Conservation (phyloP, 2,888 invertebrate genomes). For the Tetranychus truncatus region DNA sequence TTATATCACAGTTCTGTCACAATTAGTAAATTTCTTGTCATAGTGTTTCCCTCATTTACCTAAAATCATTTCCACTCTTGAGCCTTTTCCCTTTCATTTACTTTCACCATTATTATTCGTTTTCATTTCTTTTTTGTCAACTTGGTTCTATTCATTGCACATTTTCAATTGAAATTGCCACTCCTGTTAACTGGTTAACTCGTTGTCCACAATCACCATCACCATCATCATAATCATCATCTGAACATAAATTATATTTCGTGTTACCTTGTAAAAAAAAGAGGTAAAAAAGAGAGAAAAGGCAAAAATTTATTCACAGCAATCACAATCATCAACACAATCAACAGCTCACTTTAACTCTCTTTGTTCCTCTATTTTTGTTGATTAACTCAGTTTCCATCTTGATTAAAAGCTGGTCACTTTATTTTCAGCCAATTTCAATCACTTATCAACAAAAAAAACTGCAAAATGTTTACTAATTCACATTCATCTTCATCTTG, state of each 20-base stretch:
- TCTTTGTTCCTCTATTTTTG: no score
- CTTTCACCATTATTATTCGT: neutral
- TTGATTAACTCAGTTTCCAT: no score
- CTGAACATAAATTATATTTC: neutral
- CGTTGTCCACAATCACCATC: neutral
- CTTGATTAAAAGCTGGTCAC: no score
- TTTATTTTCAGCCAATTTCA: no score
- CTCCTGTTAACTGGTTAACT: neutral
- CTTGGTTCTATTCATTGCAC: no score
- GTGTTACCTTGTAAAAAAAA: slow-evolving; percentile 1
- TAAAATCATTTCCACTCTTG: neutral
- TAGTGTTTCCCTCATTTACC: neutral
- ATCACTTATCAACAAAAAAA: no score
- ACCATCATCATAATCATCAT: neutral
- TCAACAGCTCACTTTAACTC: neutral
- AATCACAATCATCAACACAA: neutral
- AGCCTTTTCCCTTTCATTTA: neutral
- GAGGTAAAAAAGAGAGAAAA: no score
- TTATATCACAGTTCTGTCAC: neutral
- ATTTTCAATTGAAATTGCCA: neutral
- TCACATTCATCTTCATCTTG: neutral
- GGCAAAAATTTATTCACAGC: no score
- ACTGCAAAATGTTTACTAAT: neutral
- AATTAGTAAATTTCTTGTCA: neutral
- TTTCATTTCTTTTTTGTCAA: neutral